phyloP scores from a whole-genome alignment of 64 coral and sea anemone genomes.

The Hydrozoanthus tunicans region DNA sequence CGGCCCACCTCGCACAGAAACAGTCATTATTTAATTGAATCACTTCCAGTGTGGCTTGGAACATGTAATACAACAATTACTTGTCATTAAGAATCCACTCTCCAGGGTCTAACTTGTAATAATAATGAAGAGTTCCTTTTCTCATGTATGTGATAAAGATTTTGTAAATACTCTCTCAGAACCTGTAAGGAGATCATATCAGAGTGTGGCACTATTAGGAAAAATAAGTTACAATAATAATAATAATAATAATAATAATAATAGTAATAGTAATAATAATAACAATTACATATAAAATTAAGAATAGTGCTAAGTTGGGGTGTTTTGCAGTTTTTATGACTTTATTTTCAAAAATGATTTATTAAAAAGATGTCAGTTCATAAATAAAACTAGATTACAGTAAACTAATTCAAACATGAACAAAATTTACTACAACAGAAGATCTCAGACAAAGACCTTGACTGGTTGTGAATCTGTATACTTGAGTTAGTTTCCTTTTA shows the following conservation, averaged over 20 bases:
- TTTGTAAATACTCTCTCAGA: neutral
- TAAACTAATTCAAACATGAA: too few species aligned
- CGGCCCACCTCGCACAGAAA: constrained; percentile 48
- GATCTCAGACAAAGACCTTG: too few species aligned
- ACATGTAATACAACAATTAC: constrained; percentile 27
- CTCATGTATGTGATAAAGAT: neutral
- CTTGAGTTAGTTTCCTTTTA: too few species aligned
- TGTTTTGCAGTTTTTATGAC: neutral
- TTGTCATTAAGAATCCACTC: constrained; percentile 18
- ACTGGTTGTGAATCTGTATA: too few species aligned
- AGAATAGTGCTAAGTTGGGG: neutral
- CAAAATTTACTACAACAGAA: too few species aligned
- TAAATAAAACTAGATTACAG: too few species aligned
- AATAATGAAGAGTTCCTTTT: constrained; percentile 28
- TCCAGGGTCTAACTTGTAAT: constrained; percentile 5
- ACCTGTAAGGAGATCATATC: too few species aligned
- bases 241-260: neutral
- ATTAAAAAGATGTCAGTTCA: too few species aligned
- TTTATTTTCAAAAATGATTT: too few species aligned
- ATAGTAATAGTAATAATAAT: neutral
- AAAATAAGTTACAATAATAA: neutral
- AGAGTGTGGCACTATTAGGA: too few species aligned
- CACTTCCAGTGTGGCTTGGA: constrained; percentile 20
- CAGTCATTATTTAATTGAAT: constrained; percentile 46
- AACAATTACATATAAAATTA: neutral